A percentile compares a stretch with the other conserved stretches of the same genome.
These are phyloP conservation scores for Cacatua alba DNA, from an alignment of 2,113 vertebrate genomes.

Conservation along the genomic window DNA sequence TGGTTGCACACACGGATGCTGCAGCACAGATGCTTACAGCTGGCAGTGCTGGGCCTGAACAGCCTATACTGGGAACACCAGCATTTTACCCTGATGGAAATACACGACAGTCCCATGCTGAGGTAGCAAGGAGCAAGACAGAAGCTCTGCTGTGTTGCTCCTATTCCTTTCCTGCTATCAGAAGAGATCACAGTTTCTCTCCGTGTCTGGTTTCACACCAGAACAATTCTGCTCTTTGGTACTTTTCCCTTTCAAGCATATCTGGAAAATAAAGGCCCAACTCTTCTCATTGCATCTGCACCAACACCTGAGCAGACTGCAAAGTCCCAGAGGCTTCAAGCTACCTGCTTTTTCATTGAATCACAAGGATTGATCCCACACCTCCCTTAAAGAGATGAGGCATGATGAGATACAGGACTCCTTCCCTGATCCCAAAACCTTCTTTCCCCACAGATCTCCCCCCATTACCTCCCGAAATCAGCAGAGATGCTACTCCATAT, in stretches of 20 bases:
- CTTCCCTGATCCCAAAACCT: neutral
- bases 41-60: neutral
- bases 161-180: neutral
- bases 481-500: neutral
- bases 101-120: fast-evolving
- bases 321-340: neutral
- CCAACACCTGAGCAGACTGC: conserved; percentile 32
- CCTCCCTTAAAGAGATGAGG: neutral
- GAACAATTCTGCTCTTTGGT: neutral
- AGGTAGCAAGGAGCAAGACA: neutral
- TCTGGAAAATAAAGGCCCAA: neutral
- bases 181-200: neutral
- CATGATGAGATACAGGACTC: neutral
- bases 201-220: fast-evolving
- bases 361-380: conserved; percentile 30
- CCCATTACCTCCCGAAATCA: neutral
- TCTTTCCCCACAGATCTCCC: neutral
- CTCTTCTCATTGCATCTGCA: neutral
- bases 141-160: neutral
- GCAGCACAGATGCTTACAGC: neutral
- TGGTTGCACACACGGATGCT: neutral
- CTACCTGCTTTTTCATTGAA: neutral
- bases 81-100: neutral
- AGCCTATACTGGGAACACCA: neutral
- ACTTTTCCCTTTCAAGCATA: neutral